phyloP scores from a whole-genome alignment of 2,888 invertebrate species.

The Limenitis camilla region DNA sequence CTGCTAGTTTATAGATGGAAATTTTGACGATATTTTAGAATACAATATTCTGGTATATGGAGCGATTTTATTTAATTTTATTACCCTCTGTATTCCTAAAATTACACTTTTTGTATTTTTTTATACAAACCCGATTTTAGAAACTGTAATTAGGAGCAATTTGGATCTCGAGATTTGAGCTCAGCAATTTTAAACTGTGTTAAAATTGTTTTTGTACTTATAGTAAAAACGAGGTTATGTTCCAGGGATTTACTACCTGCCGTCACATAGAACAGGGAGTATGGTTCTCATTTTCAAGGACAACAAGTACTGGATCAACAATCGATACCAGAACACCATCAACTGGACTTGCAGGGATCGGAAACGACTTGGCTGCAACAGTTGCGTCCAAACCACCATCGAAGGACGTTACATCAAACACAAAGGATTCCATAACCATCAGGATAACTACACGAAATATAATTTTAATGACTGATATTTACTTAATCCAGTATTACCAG shows the following conservation, averaged over 20 bases:
- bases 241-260: conserved; percentile 66
- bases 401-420: conserved; percentile 65
- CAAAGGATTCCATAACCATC: conserved; percentile 64
- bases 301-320: conserved; percentile 70
- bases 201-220: conserved; percentile 12
- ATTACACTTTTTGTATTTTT: too few relatives aligned
- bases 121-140: too few relatives aligned
- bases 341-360: conserved; percentile 68
- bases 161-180: too few relatives aligned
- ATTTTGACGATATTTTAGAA: conserved; percentile 57
- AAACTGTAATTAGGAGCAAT: too few relatives aligned
- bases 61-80: conserved; percentile 14
- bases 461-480: conserved; percentile 64
- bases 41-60: conserved; percentile 57
- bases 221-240: conserved; percentile 27
- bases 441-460: conserved; percentile 65
- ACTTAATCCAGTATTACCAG: conserved; percentile 24
- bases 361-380: conserved; percentile 61
- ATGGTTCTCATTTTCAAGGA: conserved; percentile 69
- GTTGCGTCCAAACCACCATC: conserved; percentile 62
- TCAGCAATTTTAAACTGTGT: too few relatives aligned
- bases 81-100: conserved; percentile 6
- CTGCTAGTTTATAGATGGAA: conserved; percentile 53
- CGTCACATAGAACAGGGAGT: conserved; percentile 66
- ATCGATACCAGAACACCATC: conserved; percentile 66